Conservation (phyloP, 2,888 invertebrate genomes). For the Andricus quercusramuli region DNA sequence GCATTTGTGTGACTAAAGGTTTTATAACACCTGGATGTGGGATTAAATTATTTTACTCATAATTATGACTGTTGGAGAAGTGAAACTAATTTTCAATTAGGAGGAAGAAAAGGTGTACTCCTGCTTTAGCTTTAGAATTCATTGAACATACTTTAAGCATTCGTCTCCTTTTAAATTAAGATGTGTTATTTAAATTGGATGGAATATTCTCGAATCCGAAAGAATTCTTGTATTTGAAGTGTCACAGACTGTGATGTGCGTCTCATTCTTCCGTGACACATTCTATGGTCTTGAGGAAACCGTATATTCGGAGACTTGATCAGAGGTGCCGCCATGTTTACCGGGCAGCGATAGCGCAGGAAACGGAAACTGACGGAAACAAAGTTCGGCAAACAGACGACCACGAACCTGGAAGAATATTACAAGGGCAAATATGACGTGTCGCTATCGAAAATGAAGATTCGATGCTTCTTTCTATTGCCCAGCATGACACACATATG, state of each 20-base stretch:
- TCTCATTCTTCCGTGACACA: slow-evolving; percentile 53
- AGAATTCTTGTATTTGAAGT: slow-evolving; percentile 46
- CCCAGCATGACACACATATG: slow-evolving; percentile 18
- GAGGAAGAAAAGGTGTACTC: not conserved
- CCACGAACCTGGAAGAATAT: slow-evolving; percentile 67
- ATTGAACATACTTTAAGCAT: not conserved
- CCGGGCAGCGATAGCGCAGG: slow-evolving; percentile 69
- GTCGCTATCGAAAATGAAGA: slow-evolving; percentile 50
- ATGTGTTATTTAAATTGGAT: not conserved
- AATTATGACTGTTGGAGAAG: slow-evolving; percentile 9
- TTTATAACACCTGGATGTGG: slow-evolving; percentile 5
- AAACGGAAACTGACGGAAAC: slow-evolving; percentile 78
- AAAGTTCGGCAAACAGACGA: slow-evolving; percentile 74
- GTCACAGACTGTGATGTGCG: slow-evolving; percentile 49
- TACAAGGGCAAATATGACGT: slow-evolving; percentile 71
- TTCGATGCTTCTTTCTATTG: slow-evolving; percentile 14
- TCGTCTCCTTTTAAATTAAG: no score
- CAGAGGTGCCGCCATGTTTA: slow-evolving; percentile 75
- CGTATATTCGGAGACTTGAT: slow-evolving; percentile 67
- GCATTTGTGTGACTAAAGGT: slow-evolving; percentile 9
- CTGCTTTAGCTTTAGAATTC: not conserved
- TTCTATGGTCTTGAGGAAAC: slow-evolving; percentile 50
- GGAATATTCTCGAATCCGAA: not conserved
- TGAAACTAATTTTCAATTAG: slow-evolving; percentile 23
- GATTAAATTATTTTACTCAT: not conserved